Percentiles rank a stretch among this genome's conserved stretches.
phyloP scores from a whole-genome alignment of 2,797 vertebrate species.

The Eulemur mongoz region DNA sequence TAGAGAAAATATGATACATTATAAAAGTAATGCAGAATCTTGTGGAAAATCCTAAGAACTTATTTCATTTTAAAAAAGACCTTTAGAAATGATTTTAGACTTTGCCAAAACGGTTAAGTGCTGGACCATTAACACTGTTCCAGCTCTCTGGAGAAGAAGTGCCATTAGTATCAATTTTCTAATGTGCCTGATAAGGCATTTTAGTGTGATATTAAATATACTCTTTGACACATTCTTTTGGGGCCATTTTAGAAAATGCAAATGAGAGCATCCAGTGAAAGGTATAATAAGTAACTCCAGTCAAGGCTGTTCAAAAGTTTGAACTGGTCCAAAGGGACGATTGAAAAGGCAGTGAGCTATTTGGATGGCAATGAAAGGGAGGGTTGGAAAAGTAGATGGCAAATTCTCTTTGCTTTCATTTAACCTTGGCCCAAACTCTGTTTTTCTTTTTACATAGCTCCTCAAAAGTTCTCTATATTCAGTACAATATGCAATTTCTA shows the following conservation, averaged over 20 bases:
- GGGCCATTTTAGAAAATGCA: slow-evolving; percentile 22
- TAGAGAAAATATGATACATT: background rate
- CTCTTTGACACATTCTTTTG: slow-evolving; percentile 41
- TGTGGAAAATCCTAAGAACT: background rate
- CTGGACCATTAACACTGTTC: background rate
- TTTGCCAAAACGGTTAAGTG: background rate
- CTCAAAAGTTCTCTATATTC: background rate
- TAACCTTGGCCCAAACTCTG: background rate
- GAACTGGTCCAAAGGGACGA: background rate
- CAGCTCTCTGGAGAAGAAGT: slow-evolving; percentile 39
- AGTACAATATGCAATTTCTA: rapidly evolving
- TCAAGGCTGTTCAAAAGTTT: slow-evolving; percentile 37
- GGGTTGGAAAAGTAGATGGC: background rate
- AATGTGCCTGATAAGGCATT: slow-evolving; percentile 40
- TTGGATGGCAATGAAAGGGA: rapidly evolving
- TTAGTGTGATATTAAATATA: slow-evolving; percentile 49
- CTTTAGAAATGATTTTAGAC: slow-evolving; percentile 58
- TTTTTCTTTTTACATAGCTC: background rate
- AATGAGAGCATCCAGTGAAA: slow-evolving; percentile 40
- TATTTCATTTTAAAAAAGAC: slow-evolving; percentile 51
- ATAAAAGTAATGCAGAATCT: background rate
- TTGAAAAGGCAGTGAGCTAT: background rate
- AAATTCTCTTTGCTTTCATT: background rate
- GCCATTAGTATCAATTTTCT: slow-evolving; percentile 40
- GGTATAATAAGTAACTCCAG: slow-evolving; percentile 25